Evolutionary conservation across 2,888 invertebrate species (phyloP).

Genomic region (Cryptocephalus moraei): DNA sequence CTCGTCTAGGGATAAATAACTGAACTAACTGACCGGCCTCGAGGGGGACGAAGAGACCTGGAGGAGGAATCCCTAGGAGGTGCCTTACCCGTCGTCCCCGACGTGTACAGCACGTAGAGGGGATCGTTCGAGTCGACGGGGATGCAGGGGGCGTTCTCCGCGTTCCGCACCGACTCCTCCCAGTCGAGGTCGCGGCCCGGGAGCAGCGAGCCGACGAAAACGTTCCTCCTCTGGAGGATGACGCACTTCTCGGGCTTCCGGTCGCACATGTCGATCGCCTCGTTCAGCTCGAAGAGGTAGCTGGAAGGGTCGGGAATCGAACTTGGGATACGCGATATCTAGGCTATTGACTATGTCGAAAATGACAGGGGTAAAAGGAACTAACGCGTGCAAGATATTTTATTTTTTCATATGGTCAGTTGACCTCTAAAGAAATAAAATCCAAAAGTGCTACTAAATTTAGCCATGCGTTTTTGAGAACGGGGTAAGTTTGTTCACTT

Average conservation of each 20-base stretch:
- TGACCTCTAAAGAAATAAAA: too few species aligned
- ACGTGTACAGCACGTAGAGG: slow-evolving; percentile 85
- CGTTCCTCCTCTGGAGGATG: slow-evolving; percentile 66
- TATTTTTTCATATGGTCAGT: too few species aligned
- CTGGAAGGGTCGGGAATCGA: slow-evolving; percentile 26
- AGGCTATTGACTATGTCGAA: too few species aligned
- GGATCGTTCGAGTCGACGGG: slow-evolving; percentile 84
- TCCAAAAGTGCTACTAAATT: too few species aligned
- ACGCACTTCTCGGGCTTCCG: slow-evolving; percentile 72
- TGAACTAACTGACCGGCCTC: too few species aligned
- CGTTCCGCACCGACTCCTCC: slow-evolving; percentile 57
- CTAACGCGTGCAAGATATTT: too few species aligned
- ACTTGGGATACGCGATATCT: too few species aligned
- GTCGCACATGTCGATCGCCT: slow-evolving; percentile 62
- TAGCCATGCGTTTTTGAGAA: too few species aligned
- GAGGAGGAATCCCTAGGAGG: too few species aligned
- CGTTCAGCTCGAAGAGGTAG: slow-evolving; percentile 73
- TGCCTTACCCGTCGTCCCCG: slow-evolving; percentile 64
- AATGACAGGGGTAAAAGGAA: too few species aligned
- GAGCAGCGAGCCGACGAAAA: slow-evolving; percentile 55
- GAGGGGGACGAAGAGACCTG: too few species aligned
- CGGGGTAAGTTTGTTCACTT: too few species aligned
- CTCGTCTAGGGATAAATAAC: slow-evolving; percentile 34
- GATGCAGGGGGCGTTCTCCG: slow-evolving; percentile 67
- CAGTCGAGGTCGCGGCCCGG: slow-evolving; percentile 64